Evolutionary conservation across 2,888 invertebrate genomes (phyloP).

Genomic region (Epistrophella euchroma): DNA sequence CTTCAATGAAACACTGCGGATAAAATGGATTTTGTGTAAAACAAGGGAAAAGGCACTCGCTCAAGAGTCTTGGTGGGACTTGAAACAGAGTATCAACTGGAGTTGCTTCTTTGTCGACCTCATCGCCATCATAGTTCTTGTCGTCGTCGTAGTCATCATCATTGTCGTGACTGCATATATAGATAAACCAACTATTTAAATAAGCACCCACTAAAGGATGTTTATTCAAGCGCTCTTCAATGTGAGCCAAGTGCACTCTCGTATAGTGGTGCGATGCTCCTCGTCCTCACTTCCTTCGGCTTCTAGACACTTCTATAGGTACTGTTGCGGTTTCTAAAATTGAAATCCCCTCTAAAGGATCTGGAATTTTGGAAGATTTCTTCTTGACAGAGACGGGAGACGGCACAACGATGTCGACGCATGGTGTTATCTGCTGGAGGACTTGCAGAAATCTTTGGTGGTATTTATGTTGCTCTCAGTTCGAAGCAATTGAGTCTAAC

Average conservation of each 20-base stretch:
- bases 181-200: slow-evolving; percentile 73
- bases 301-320: not conserved
- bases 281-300: slow-evolving; percentile 7
- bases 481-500: slow-evolving; percentile 60
- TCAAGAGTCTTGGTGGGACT: slow-evolving; percentile 7
- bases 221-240: slow-evolving; percentile 65
- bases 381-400: slow-evolving; percentile 5
- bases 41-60: slow-evolving; percentile 48
- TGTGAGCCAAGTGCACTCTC: slow-evolving; percentile 62
- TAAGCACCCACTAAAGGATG: slow-evolving; percentile 72
- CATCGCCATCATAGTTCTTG: slow-evolving; percentile 18
- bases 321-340: slow-evolving; percentile 44
- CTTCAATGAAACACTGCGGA: not conserved
- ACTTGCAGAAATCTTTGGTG: slow-evolving; percentile 64
- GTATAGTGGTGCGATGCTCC: slow-evolving; percentile 36
- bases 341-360: slow-evolving; percentile 38
- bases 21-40: slow-evolving; percentile 46
- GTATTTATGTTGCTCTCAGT: slow-evolving; percentile 71
- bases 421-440: slow-evolving; percentile 53
- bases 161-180: slow-evolving; percentile 42
- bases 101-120: slow-evolving; percentile 18
- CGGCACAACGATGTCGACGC: slow-evolving; percentile 34
- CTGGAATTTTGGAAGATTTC: slow-evolving; percentile 56
- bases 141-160: slow-evolving; percentile 12
- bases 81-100: slow-evolving; percentile 22